Evolutionary conservation across 2,888 invertebrate species (phyloP), one percentile per base, ranked within the genome.

Genomic region (Odiellus spinosus): DNA sequence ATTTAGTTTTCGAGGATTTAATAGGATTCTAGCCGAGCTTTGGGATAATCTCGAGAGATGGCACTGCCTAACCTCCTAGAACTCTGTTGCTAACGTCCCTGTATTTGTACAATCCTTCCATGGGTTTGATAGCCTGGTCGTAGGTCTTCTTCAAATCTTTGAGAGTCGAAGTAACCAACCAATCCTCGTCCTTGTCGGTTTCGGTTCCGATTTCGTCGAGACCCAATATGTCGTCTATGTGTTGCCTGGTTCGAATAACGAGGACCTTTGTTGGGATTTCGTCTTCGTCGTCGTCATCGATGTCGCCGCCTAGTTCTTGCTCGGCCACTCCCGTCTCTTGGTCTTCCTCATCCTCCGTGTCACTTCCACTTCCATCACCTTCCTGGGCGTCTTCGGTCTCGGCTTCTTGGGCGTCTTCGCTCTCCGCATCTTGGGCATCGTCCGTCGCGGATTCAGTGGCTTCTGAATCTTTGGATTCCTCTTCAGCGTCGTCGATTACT

Each of bases 21-120:
- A n/a, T n/a, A n/a, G n/a, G n/a, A n/a, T n/a, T n/a, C n/a, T n/a
- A n/a, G n/a, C n/a, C n/a, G n/a, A n/a, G n/a, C n/a, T n/a, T n/a
- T n/a, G n/a, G n/a, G n/a, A n/a, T n/a, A n/a, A n/a, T n/a, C n/a
- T n/a, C n/a, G n/a, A n/a, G n/a, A n/a, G n/a, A n/a, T n/a, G n/a
- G n/a, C n/a, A n/a, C n/a, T n/a, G n/a, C n/a, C 42, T 10, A 18
- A 53, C 51, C 51, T 53, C 49, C 49, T 19, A 56, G 47, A 67
- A 84, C 86, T 55, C 87, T 75, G 64, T 87, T 87, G 64, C 88
- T 88, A 48, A 91, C 73, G 65, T 90, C 88, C 59, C 85, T 76
- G 63, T 88, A 91, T 64, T 86, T 88, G 67, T 87, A 93, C 26
- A 85, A 67, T n/a, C 74, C 76, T 71, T 91, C 91, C 59, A 91